phyloP scores from a whole-genome alignment of 2,797 vertebrate species.

The Yasuhikotakia modesta region DNA sequence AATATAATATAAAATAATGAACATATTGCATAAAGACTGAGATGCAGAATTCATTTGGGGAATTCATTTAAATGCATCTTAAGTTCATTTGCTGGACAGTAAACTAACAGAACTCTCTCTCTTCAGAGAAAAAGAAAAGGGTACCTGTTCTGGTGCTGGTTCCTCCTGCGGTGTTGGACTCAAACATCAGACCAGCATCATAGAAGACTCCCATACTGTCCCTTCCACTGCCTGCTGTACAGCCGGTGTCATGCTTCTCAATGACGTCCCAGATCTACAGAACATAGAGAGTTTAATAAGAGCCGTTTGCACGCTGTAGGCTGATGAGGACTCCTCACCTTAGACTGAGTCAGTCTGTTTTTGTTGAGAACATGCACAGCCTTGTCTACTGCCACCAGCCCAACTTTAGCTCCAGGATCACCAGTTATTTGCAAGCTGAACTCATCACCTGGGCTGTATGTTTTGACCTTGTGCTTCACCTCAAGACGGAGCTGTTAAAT shows the following conservation, averaged over 20 bases:
- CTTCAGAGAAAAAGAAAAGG: too few relatives aligned
- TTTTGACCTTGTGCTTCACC: slow-evolving; percentile 3
- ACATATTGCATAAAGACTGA: too few relatives aligned
- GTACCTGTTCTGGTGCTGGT: slow-evolving; percentile 62
- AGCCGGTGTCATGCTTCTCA: slow-evolving; percentile 79
- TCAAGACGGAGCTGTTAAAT: too few relatives aligned
- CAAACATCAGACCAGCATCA: slow-evolving; percentile 77
- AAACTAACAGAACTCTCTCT: too few relatives aligned
- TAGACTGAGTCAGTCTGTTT: slow-evolving; percentile 74
- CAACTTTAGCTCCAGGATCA: slow-evolving; percentile 69
- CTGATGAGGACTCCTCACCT: too few relatives aligned
- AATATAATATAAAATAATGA: too few relatives aligned
- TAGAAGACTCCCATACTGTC: slow-evolving; percentile 76
- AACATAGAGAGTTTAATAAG: too few relatives aligned
- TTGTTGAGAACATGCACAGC: slow-evolving; percentile 76
- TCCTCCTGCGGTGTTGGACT: slow-evolving; percentile 56
- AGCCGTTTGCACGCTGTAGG: too few relatives aligned
- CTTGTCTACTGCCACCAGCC: slow-evolving; percentile 81
- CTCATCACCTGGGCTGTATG: slow-evolving; percentile 51
- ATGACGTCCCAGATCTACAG: slow-evolving; percentile 81
- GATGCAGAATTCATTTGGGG: too few relatives aligned
- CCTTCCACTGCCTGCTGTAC: slow-evolving; percentile 74
- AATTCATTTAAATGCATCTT: too few relatives aligned
- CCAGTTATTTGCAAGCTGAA: slow-evolving; percentile 72
- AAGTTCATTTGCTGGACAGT: too few relatives aligned